Evolutionary conservation across 1,140 invertebrate genomes (phyloP).

Genomic region (Mactra quadrangularis): DNA sequence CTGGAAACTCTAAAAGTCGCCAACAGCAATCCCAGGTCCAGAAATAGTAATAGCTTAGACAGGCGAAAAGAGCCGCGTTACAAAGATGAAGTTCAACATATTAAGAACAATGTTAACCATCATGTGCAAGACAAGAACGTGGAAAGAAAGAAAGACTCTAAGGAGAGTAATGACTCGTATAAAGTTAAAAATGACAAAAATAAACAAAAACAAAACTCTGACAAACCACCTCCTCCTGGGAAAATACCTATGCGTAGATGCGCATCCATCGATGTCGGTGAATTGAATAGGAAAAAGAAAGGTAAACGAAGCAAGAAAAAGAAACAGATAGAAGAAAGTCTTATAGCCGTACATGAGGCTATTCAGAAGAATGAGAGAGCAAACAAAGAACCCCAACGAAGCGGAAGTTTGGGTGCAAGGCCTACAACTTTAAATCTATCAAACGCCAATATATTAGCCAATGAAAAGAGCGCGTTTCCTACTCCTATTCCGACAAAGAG

Average conservation of each 20-base stretch:
- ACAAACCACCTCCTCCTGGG: background rate
- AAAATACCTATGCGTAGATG: constrained; percentile 50
- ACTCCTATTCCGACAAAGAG: constrained; percentile 50
- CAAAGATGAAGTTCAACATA: background rate
- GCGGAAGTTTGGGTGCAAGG: constrained; percentile 31
- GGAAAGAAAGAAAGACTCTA: background rate
- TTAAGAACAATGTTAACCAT: background rate
- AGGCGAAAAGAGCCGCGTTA: background rate
- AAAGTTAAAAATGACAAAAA: constrained; percentile 4
- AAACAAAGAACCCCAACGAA: background rate
- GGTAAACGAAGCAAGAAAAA: constrained; percentile 50
- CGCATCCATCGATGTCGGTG: constrained; percentile 58
- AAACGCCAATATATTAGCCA: background rate
- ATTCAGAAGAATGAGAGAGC: background rate
- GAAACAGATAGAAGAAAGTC: constrained; percentile 30
- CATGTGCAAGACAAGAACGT: background rate
- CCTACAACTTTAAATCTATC: constrained; percentile 49
- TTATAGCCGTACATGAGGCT: constrained; percentile 21
- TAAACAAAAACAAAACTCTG: background rate
- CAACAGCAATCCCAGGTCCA: background rate
- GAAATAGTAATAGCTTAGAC: background rate
- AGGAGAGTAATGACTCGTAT: background rate
- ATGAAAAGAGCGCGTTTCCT: constrained; percentile 43
- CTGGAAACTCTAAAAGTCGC: background rate
- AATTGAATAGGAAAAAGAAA: constrained; percentile 54